phyloP scores from a whole-genome alignment of 2,797 vertebrate species.

The Rhinichthys osculus region DNA sequence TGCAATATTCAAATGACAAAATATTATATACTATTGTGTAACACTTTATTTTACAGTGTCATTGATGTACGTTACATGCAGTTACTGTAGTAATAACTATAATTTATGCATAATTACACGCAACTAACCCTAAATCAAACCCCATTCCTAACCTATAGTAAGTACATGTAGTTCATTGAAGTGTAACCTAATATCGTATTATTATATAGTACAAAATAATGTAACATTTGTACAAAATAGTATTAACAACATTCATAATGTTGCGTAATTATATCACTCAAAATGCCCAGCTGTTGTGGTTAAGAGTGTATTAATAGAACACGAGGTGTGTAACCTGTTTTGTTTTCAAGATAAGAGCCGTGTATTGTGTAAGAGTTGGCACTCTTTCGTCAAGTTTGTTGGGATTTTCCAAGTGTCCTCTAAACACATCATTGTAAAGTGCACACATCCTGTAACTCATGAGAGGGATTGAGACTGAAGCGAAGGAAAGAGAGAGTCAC shows the following conservation, averaged over 20 bases:
- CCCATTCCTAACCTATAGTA: too few species aligned
- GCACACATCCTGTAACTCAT: constrained; percentile 20
- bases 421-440: constrained; percentile 31
- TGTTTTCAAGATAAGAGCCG: not conserved
- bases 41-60: not conserved
- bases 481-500: constrained; percentile 20
- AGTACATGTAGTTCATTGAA: not conserved
- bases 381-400: constrained; percentile 5
- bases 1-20: not conserved
- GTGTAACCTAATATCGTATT: not conserved
- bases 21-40: not conserved
- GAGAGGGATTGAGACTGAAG: not conserved
- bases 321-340: not conserved
- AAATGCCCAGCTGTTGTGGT: not conserved
- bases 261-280: not conserved
- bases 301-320: constrained; percentile 1
- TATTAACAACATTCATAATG: not conserved
- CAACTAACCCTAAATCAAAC: too few species aligned
- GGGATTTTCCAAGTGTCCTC: constrained; percentile 44
- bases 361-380: constrained; percentile 24
- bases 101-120: not conserved
- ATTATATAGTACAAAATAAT: not conserved
- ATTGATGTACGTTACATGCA: not conserved
- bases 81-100: not conserved
- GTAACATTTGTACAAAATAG: not conserved